Percentiles rank a stretch among this genome's conserved stretches.
Evolutionary conservation across 64 coral and sea anemone genomes (phyloP).

Genomic region (Catalaphyllia jardinei): DNA sequence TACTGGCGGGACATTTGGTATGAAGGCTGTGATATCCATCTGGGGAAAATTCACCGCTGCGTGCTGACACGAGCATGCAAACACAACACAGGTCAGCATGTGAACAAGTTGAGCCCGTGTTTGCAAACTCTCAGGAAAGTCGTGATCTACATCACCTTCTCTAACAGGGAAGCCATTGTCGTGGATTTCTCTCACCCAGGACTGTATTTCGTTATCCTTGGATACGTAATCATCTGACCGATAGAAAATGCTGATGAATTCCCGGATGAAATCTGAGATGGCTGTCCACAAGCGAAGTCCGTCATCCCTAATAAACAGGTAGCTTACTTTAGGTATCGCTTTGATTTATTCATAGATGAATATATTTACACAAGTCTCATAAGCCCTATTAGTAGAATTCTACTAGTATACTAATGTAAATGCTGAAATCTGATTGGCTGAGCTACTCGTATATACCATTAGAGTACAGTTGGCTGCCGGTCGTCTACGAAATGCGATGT

Average conservation of each 20-base stretch:
- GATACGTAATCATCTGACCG: constrained; percentile 46
- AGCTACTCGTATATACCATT: too few relatives aligned
- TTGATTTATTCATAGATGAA: too few relatives aligned
- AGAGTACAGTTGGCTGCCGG: too few relatives aligned
- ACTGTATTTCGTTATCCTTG: constrained; percentile 70
- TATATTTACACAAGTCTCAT: too few relatives aligned
- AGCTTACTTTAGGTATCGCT: too few relatives aligned
- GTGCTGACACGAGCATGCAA: constrained; percentile 82
- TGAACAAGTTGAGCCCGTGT: constrained; percentile 71
- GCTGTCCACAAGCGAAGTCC: constrained; percentile 72
- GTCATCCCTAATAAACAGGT: constrained; percentile 66
- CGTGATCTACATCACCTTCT: constrained; percentile 74
- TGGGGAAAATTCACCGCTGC: constrained; percentile 89
- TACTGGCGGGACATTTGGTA: constrained; percentile 76
- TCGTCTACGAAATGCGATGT: too few relatives aligned
- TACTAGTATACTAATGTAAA: too few relatives aligned
- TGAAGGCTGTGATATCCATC: constrained; percentile 71
- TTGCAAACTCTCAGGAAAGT: constrained; percentile 49
- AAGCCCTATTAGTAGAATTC: too few relatives aligned
- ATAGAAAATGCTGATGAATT: constrained; percentile 58
- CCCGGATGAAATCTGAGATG: constrained; percentile 61
- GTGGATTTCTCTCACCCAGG: constrained; percentile 78
- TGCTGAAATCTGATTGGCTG: too few relatives aligned
- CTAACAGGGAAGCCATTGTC: constrained; percentile 69
- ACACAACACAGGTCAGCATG: constrained; percentile 68